phyloP scores from a whole-genome alignment of 2,113 vertebrate species.

The Hyperoodon ampullatus region DNA sequence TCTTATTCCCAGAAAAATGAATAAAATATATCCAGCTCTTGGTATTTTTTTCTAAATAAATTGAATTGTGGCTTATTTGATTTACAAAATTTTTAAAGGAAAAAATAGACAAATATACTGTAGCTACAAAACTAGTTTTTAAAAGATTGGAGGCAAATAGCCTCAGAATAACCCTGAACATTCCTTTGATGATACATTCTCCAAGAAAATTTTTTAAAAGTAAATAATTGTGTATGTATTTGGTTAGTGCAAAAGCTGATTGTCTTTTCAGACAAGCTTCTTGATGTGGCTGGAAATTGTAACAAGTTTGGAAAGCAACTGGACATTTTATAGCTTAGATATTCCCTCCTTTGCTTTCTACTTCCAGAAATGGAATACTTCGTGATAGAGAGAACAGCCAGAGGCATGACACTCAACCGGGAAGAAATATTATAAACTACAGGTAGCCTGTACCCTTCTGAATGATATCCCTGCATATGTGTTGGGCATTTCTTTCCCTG shows the following conservation, averaged over 20 bases:
- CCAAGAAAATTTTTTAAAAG: slow-evolving; percentile 63
- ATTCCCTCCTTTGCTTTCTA: slow-evolving; percentile 83
- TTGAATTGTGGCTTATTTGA: slow-evolving; percentile 73
- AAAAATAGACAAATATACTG: slow-evolving; percentile 29
- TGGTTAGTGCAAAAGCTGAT: slow-evolving; percentile 83
- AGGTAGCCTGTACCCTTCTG: slow-evolving; percentile 74
- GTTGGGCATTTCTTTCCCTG: slow-evolving; percentile 62
- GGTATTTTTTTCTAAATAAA: slow-evolving; percentile 49
- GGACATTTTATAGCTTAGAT: slow-evolving; percentile 86
- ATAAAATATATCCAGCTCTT: slow-evolving; percentile 54
- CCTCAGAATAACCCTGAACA: slow-evolving; percentile 42
- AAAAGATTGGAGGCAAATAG: slow-evolving; percentile 51
- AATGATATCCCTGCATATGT: slow-evolving; percentile 54
- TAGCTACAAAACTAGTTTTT: slow-evolving; percentile 78
- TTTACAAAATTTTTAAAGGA: slow-evolving; percentile 54
- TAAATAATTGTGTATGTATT: slow-evolving; percentile 79
- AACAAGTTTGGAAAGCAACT: slow-evolving; percentile 83
- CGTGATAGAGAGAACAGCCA: slow-evolving; percentile 65
- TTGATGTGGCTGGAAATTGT: slow-evolving; percentile 87
- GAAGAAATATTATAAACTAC: slow-evolving; percentile 78
- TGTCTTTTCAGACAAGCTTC: slow-evolving; percentile 85
- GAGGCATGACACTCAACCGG: slow-evolving; percentile 77
- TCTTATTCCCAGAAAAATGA: slow-evolving; percentile 65
- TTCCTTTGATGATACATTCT: slow-evolving; percentile 74
- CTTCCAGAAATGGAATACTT: slow-evolving; percentile 83